Evolutionary conservation across 2,888 invertebrate species (phyloP).

Genomic region (Cordylochernes scorpioides): DNA sequence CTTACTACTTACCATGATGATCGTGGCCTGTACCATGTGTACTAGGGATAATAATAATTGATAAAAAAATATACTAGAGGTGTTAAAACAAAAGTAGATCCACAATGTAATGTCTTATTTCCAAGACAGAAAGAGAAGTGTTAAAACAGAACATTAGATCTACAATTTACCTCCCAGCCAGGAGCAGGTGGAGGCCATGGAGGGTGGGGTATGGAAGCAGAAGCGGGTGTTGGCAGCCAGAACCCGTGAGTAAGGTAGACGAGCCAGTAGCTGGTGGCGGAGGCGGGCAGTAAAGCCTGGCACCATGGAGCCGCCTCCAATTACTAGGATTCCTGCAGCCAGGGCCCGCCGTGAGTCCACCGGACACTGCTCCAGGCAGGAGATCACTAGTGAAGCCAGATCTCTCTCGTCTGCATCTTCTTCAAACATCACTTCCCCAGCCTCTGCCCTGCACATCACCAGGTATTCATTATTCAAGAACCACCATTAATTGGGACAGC

Average conservation of each 20-base stretch:
- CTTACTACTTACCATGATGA: too few species aligned
- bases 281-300: conserved; percentile 57
- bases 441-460: conserved; percentile 34
- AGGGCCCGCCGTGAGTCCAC: conserved; percentile 49
- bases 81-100: background rate
- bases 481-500: too few species aligned
- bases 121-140: background rate
- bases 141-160: background rate
- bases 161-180: conserved; percentile 69
- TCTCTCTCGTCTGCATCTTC: conserved; percentile 54
- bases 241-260: too few species aligned
- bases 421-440: conserved; percentile 58
- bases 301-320: conserved; percentile 59
- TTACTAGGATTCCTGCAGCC: conserved; percentile 53
- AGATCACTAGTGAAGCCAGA: conserved; percentile 50
- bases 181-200: conserved; percentile 49
- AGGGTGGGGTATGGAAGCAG: conserved; percentile 51
- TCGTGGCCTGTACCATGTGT: too few species aligned
- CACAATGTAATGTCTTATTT: conserved; percentile 8
- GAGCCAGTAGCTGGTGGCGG: conserved; percentile 32
- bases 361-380: conserved; percentile 33
- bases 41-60: too few species aligned
- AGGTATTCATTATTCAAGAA: background rate
- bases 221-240: conserved; percentile 36
- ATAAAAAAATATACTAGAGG: conserved; percentile 1